Evolutionary conservation across 2,888 invertebrate genomes (phyloP).

Genomic region (Boloria euphrosyne): DNA sequence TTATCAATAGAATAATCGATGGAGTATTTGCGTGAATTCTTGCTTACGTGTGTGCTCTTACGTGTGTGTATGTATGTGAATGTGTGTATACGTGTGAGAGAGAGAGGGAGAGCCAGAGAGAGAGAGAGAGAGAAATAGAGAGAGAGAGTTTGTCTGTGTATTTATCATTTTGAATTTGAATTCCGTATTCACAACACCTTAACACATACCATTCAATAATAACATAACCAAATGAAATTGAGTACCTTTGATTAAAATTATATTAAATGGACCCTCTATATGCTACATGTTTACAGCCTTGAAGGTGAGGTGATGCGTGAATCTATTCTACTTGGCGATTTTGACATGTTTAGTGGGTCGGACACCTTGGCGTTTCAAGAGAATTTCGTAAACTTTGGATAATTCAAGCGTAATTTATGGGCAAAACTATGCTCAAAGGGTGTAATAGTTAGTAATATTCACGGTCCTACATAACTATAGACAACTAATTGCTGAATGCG

Average conservation of each 20-base stretch:
- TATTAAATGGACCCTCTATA: background rate
- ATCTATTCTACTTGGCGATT: background rate
- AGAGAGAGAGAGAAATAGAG: too few relatives aligned
- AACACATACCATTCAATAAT: too few relatives aligned
- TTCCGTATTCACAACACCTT: too few relatives aligned
- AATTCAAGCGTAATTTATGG: constrained; percentile 30
- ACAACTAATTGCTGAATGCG: constrained; percentile 17
- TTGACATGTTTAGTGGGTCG: constrained; percentile 23
- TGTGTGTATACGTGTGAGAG: too few relatives aligned
- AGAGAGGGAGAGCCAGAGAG: too few relatives aligned
- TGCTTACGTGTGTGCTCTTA: too few relatives aligned
- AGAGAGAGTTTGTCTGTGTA: too few relatives aligned
- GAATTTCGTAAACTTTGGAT: constrained; percentile 24
- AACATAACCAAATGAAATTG: too few relatives aligned
- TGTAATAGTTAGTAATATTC: constrained; percentile 17
- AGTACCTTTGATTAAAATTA: too few relatives aligned
- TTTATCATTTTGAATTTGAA: too few relatives aligned
- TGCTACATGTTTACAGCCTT: too few relatives aligned
- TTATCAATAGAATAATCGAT: background rate
- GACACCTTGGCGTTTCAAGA: constrained; percentile 23
- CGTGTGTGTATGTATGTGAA: too few relatives aligned
- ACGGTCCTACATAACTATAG: constrained; percentile 6
- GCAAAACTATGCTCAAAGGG: constrained; percentile 27
- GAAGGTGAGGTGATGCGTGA: background rate
- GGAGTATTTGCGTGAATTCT: background rate